Conservation (phyloP, 64 coral and sea anemone genomes). For the Porites australiensis region DNA sequence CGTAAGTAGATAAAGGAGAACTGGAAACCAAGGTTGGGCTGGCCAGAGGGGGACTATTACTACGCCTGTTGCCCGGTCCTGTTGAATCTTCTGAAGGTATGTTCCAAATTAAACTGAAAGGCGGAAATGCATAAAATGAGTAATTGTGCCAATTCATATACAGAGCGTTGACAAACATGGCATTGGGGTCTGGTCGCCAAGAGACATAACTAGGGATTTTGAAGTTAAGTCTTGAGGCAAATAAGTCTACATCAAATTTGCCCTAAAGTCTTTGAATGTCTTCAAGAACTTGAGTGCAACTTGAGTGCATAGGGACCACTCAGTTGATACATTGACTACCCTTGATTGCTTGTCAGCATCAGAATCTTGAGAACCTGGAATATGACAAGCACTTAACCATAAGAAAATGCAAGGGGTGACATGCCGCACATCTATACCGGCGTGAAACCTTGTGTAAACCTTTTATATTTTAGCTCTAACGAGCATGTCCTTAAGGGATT, state of each 20-base stretch:
- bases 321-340: neutral
- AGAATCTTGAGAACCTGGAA: neutral
- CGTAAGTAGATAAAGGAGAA: slow-evolving; percentile 28
- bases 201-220: slow-evolving; percentile 22
- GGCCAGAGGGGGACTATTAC: slow-evolving; percentile 28
- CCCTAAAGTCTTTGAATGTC: neutral
- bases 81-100: neutral
- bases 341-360: slow-evolving; percentile 20
- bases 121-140: slow-evolving; percentile 37
- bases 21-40: slow-evolving; percentile 2
- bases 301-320: slow-evolving; percentile 16
- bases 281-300: neutral
- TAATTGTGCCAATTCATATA: slow-evolving; percentile 3
- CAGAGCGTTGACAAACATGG: slow-evolving; percentile 20
- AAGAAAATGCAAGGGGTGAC: too few relatives aligned
- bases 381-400: slow-evolving; percentile 26
- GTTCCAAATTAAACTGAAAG: slow-evolving; percentile 14
- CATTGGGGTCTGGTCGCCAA: slow-evolving; percentile 46
- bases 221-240: slow-evolving; percentile 45
- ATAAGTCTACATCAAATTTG: slow-evolving; percentile 8
- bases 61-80: slow-evolving; percentile 18
- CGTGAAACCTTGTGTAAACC: too few relatives aligned
- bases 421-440: too few relatives aligned
- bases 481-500: too few relatives aligned
- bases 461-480: too few relatives aligned